Base-by-base conservation (phyloP, 2,113 vertebrate genomes). In the Otolemur garnettii region DNA sequence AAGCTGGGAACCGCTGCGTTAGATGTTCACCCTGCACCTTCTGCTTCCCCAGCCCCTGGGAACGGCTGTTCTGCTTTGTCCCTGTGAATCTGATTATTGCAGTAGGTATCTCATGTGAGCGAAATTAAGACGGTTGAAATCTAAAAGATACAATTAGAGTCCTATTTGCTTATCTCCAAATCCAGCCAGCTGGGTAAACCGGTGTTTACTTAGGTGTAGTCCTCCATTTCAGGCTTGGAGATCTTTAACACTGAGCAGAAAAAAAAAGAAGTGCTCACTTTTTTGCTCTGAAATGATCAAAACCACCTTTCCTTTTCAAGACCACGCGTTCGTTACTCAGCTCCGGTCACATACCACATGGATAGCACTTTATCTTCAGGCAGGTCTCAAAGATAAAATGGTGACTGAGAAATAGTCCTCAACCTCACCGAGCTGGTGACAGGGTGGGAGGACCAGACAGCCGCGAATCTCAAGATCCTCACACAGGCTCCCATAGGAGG, bases 51-150 rank as follows among this genome's bases (percentile, higher is more conserved):
- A 45, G 26, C 1, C 33, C 28, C 57, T n/a, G 9, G 17, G n/a
- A 42, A 53, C 21, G 80, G 89, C 22, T 22, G 45, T 80, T 87
- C 59, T 85, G 30, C 17, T 74, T 74, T 71, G 17, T 38, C 28
- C 77, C 42, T 64, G 57, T 91, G 55, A 72, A 75, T 71, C 24
- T 71, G 53, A 93, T 71, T 86, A 35, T 42, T 92, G 42, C 77
- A 78, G 38, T 82, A 78, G 38, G 5, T 71, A 72, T 2, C 3
- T 59, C 68, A 64, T 18, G 11, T 50, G 64, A 50, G 28, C 38
- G 68, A 78, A 93, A 83, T 72, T 45, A 94, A 33, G 66, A 64
- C 79, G 69, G 64, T 45, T 96, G 74, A 84, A 53, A 77, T 89
- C 86, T 66, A 82, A 93, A 95, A 95, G 55, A 38, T 5, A 53